These are phyloP conservation scores for Carterocephalus palaemon DNA, from an alignment of 2,888 invertebrate genomes.

Conservation along the genomic window DNA sequence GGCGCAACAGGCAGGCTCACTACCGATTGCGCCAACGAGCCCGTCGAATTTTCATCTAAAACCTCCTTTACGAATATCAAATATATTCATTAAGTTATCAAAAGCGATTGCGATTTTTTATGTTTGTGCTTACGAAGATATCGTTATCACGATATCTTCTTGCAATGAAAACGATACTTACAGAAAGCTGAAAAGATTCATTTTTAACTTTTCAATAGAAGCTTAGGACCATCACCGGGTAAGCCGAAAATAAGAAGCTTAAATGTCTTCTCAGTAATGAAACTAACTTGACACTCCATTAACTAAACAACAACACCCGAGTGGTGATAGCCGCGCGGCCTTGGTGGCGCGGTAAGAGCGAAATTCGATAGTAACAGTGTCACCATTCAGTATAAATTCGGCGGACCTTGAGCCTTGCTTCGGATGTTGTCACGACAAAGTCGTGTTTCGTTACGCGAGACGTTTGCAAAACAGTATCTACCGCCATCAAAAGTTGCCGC, in stretches of 20 bases:
- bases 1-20: no score
- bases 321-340: conserved; percentile 7
- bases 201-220: no score
- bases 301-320: conserved; percentile 3
- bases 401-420: conserved; percentile 27
- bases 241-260: no score
- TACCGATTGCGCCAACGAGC: no score
- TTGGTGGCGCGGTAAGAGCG: conserved; percentile 17
- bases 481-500: no score
- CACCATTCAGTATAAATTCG: conserved; percentile 15
- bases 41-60: conserved; percentile 5
- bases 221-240: no score
- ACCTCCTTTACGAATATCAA: no score
- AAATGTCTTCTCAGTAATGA: no score
- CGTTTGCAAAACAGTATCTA: conserved; percentile 20
- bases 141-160: no score
- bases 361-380: conserved; percentile 22
- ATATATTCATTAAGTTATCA: no score
- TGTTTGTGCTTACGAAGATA: no score
- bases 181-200: conserved; percentile 6
- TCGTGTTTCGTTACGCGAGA: conserved; percentile 14
- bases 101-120: no score
- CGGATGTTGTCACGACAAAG: conserved; percentile 19
- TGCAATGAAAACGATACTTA: conserved; percentile 2
- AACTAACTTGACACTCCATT: neutral